Evolutionary conservation across 1,140 invertebrate genomes (phyloP).

Genomic region (roundworm (Caenorhabditis elegans)): WBcel235 BX284602.5:9745001-9745500

Average conservation of each 20-base stretch:
- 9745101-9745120: constrained; percentile 26
- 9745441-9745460: constrained; percentile 46
- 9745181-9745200: constrained; percentile 43
- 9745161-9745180: constrained; percentile 56
- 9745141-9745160: constrained; percentile 57
- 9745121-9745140: constrained; percentile 44
- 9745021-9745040: constrained; percentile 55
- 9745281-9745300: constrained; percentile 35
- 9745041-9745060: constrained; percentile 35
- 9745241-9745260: constrained; percentile 47
- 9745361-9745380: constrained; percentile 39
- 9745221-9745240: constrained; percentile 51
- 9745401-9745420: constrained; percentile 45
- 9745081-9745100: constrained; percentile 48
- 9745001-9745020: constrained; percentile 51
- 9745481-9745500: constrained; percentile 54
- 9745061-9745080: constrained; percentile 44
- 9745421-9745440: constrained; percentile 47
- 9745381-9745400: constrained; percentile 45
- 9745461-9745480: constrained; percentile 49
- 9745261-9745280: constrained; percentile 57
- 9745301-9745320: background rate
- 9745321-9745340: constrained; percentile 51
- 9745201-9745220: constrained; percentile 57
- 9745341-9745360: constrained; percentile 46